Base-by-base conservation (phyloP, 2,888 invertebrate species). In the Diaprepes abbreviatus region DNA sequence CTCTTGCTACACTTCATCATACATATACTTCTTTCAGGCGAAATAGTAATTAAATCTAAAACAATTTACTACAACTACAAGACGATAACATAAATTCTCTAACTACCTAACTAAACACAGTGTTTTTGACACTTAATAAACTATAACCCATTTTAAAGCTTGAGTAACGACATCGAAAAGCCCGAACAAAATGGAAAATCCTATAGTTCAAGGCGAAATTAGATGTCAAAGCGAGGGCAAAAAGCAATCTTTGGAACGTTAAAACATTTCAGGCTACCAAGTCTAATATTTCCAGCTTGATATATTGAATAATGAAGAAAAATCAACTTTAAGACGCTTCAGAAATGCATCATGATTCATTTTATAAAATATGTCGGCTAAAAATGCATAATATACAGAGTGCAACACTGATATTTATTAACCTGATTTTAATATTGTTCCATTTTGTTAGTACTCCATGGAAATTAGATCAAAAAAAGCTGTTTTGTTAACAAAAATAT, bases 191-290 rank as follows among this genome's bases (percentile, higher is more conserved):
- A 57, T 55, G 48, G 65, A 48, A 57, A 57, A 57, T 33, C 57
- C 48, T 35, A 66, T 59, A 66, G 66, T 59, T 66, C 66, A 59
- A 66, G 66, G 66, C 52, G 40, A 66, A 66, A 59, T 66, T 66
- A 38, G 52, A 66, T 66, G 66, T 66, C 52, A 57, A 40, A 59
- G 40, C 14, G 48, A 21, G 52, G n/a, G 24, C 66, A 59, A 50
- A 52, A 64, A 50, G 66, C 66, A 59, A 66, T 58, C 66, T 66
- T 66, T 40, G 58, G 66, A 66, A 66, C 66, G 66, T 59, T 48
- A 28, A n/a, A 48, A 48, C 28, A n/a, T 48, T 28, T 59, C 10
- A 28, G 28, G 16, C 10, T 6, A 35, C 50, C 31, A 40, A 43
- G 12, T 35, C 31, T 12, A 54, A 54, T 54, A 52, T 19, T 40